phyloP scores from a whole-genome alignment of 2,113 vertebrate genomes.

The Psilopogon haemacephalus region DNA sequence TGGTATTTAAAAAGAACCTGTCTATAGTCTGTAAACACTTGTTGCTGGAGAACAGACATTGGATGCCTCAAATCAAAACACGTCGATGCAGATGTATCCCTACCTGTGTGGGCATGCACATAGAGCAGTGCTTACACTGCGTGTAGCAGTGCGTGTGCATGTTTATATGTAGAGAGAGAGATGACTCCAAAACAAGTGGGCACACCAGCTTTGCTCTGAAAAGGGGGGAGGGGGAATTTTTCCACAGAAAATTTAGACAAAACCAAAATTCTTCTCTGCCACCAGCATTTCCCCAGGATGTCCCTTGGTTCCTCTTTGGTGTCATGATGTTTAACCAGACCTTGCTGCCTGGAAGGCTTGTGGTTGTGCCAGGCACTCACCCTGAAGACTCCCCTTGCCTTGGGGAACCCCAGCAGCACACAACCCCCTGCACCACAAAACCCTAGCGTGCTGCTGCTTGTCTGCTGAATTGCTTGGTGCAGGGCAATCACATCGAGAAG shows the following conservation, averaged over 20 bases:
- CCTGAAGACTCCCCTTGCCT: fast-evolving
- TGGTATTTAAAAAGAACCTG: neutral
- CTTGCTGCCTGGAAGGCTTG: fast-evolving
- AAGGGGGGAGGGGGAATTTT: conserved; percentile 28
- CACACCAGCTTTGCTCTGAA: neutral
- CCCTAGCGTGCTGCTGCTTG: fast-evolving
- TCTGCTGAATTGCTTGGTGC: neutral
- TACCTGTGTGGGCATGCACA: neutral
- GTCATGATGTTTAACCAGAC: neutral
- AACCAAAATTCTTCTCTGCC: neutral
- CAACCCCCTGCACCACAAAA: neutral
- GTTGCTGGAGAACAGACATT: neutral
- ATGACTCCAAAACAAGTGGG: neutral
- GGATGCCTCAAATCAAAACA: neutral
- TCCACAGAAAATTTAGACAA: neutral
- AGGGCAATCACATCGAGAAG: neutral
- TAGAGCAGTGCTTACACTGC: neutral
- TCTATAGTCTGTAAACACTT: neutral
- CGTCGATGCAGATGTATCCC: neutral
- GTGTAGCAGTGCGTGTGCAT: neutral
- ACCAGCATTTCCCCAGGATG: neutral
- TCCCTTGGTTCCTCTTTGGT: neutral
- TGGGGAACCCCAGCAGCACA: neutral
- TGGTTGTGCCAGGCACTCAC: fast-evolving
- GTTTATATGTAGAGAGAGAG: neutral